A percentile compares a stretch with the other conserved stretches of the same genome.
These are phyloP conservation scores for Phortica magna DNA, from an alignment of 2,888 invertebrate genomes.

Conservation along the genomic window DNA sequence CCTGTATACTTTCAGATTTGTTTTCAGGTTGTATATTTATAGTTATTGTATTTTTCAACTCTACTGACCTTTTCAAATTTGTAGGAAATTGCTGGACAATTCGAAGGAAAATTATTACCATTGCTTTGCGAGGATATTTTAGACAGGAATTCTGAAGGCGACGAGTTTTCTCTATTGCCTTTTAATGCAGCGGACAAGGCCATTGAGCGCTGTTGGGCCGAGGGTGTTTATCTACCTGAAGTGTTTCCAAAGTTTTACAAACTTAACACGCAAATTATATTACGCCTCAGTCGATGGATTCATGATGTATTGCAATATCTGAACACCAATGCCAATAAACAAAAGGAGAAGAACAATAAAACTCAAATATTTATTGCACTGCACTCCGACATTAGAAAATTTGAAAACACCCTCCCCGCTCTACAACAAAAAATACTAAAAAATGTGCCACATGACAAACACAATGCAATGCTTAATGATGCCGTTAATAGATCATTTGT, in stretches of 20 bases:
- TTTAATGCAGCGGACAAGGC: constrained; percentile 80
- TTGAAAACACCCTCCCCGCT: constrained; percentile 60
- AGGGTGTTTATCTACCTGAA: constrained; percentile 88
- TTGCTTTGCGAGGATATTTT: constrained; percentile 62
- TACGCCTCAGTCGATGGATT: constrained; percentile 89
- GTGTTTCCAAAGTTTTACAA: constrained; percentile 93
- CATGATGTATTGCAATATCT: constrained; percentile 75
- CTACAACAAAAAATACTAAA: constrained; percentile 84
- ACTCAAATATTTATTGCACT: constrained; percentile 65
- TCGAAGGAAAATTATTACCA: constrained; percentile 71
- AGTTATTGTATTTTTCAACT: neutral
- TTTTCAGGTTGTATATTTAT: constrained; percentile 81
- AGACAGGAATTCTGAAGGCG: constrained; percentile 25
- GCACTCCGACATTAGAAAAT: constrained; percentile 66
- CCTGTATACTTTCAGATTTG: constrained; percentile 96
- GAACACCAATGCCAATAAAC: constrained; percentile 40
- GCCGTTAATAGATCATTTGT: constrained; percentile 66
- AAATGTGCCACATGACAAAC: constrained; percentile 52
- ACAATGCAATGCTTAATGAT: constrained; percentile 54
- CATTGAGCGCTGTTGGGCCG: constrained; percentile 85
- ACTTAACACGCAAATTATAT: constrained; percentile 88
- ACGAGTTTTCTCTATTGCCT: constrained; percentile 62
- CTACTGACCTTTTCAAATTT: neutral
- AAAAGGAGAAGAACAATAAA: constrained; percentile 47
- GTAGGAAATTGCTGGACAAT: constrained; percentile 87